Evolutionary conservation across 2,113 vertebrate species (phyloP).

Genomic region (Leucoraja erinaceus): DNA sequence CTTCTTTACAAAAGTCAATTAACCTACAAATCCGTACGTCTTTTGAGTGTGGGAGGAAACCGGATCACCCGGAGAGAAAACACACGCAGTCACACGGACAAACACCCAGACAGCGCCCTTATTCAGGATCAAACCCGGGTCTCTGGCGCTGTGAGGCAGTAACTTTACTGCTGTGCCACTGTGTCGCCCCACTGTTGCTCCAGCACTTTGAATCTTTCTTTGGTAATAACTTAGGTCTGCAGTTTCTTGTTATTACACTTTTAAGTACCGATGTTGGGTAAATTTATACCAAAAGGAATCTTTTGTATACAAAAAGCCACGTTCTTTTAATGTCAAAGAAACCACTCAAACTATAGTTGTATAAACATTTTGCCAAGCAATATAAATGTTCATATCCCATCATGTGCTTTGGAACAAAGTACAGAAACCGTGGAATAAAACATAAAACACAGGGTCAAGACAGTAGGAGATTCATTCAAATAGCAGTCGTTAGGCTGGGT

Average conservation of each 20-base stretch:
- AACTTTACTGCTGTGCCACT: too few species aligned
- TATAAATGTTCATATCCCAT: neutral
- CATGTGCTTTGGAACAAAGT: neutral
- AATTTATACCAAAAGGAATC: neutral
- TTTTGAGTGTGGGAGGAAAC: too few species aligned
- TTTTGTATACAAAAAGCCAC: neutral
- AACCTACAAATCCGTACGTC: too few species aligned
- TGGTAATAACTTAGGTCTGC: too few species aligned
- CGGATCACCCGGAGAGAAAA: too few species aligned
- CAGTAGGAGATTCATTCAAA: neutral
- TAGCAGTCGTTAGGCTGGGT: neutral
- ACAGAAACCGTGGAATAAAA: neutral
- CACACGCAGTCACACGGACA: too few species aligned
- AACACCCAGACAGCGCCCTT: too few species aligned
- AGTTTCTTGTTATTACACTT: neutral
- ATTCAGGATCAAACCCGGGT: too few species aligned
- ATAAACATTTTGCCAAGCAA: neutral
- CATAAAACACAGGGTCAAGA: neutral
- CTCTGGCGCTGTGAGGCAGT: too few species aligned
- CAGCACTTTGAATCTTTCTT: too few species aligned
- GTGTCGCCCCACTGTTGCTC: too few species aligned
- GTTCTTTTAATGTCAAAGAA: neutral
- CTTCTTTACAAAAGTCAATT: too few species aligned
- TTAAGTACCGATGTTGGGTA: neutral
- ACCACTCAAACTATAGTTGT: neutral